These are phyloP conservation scores for Heteropelma amictum DNA, from an alignment of 2,888 invertebrate genomes.

Conservation along the genomic window DNA sequence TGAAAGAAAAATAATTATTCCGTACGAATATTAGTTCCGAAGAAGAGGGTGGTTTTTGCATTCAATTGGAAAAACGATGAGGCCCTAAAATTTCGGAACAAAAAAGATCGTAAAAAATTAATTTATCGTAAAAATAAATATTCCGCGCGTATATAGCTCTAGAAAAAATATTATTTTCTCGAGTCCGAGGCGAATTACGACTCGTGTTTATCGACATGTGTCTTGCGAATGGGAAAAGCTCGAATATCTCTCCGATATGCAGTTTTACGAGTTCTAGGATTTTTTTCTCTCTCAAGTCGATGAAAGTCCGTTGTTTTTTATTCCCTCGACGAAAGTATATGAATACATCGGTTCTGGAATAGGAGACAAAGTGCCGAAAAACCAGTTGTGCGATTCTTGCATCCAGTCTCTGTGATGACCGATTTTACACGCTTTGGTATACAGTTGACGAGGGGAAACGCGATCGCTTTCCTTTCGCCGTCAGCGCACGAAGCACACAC, in stretches of 20 bases:
- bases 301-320: neutral
- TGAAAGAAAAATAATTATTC: too few species aligned
- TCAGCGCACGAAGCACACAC: slow-evolving; percentile 27
- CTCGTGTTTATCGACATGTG: too few species aligned
- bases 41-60: too few species aligned
- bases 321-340: slow-evolving; percentile 26
- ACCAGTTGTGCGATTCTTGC: slow-evolving; percentile 46
- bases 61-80: too few species aligned
- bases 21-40: too few species aligned
- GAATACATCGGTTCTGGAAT: slow-evolving; percentile 7
- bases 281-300: neutral
- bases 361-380: slow-evolving; percentile 36
- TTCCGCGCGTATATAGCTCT: too few species aligned
- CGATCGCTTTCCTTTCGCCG: slow-evolving; percentile 55
- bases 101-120: too few species aligned
- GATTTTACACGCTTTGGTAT: slow-evolving; percentile 50
- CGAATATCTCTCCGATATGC: neutral
- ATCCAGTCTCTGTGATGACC: slow-evolving; percentile 51
- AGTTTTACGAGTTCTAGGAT: neutral
- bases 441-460: slow-evolving; percentile 40
- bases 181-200: too few species aligned
- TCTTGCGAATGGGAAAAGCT: neutral
- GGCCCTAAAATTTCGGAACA: too few species aligned
- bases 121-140: too few species aligned
- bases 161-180: too few species aligned